Conservation (phyloP, 2,113 vertebrate genomes). For the Semnornis frantzii region DNA sequence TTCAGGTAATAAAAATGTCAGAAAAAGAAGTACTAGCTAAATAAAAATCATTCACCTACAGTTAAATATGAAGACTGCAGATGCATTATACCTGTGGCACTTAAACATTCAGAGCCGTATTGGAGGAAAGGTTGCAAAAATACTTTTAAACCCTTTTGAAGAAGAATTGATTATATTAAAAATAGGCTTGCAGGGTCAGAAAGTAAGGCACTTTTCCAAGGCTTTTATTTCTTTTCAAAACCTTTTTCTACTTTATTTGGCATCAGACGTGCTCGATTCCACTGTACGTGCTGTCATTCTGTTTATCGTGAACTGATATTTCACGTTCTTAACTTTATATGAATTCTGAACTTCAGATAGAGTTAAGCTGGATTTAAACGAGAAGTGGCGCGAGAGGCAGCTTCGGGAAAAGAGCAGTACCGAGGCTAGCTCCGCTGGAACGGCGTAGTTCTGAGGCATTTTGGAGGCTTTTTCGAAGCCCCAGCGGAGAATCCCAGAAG, state of each 20-base stretch:
- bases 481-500: too few relatives aligned
- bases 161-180: not conserved
- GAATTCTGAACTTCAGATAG: not conserved
- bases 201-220: not conserved
- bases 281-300: not conserved
- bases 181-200: not conserved
- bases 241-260: not conserved
- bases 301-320: not conserved
- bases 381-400: too few relatives aligned
- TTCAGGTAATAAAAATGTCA: slow-evolving; percentile 54
- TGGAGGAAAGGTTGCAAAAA: slow-evolving; percentile 10
- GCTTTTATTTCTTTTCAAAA: not conserved
- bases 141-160: not conserved
- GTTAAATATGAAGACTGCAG: slow-evolving; percentile 19
- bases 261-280: not conserved
- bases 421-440: too few relatives aligned
- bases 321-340: not conserved
- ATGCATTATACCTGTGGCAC: not conserved
- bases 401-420: too few relatives aligned
- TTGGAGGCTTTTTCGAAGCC: too few relatives aligned
- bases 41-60: slow-evolving; percentile 20
- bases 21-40: slow-evolving; percentile 35
- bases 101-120: not conserved
- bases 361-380: not conserved
- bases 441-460: too few relatives aligned